Evolutionary conservation across 2,888 invertebrate species (phyloP).

Genomic region (Buathra laborator): DNA sequence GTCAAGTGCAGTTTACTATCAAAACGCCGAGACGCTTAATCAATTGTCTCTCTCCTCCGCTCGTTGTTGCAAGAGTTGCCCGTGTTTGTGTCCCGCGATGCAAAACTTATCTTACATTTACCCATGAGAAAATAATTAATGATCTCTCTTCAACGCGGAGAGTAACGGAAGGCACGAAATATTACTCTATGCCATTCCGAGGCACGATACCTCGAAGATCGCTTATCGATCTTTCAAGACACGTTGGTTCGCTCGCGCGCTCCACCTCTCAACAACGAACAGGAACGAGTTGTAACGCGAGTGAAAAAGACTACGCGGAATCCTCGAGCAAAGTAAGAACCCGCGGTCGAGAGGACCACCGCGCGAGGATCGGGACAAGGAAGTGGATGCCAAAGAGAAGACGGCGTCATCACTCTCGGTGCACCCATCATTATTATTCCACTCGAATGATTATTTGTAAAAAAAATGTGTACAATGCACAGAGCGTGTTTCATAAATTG

Average conservation of each 20-base stretch:
- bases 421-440: neutral
- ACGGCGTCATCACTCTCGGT: neutral
- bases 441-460: neutral
- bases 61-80: slow-evolving; percentile 49
- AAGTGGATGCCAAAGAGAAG: neutral
- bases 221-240: slow-evolving; percentile 63
- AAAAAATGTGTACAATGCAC: neutral
- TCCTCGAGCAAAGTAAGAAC: slow-evolving; percentile 30
- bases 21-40: too few species aligned
- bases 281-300: slow-evolving; percentile 39
- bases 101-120: slow-evolving; percentile 49
- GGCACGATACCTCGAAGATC: slow-evolving; percentile 59
- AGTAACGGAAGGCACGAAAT: slow-evolving; percentile 62
- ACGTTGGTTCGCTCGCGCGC: slow-evolving; percentile 41
- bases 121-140: slow-evolving; percentile 57
- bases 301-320: slow-evolving; percentile 20
- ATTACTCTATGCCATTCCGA: slow-evolving; percentile 60
- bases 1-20: slow-evolving; percentile 28
- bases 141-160: slow-evolving; percentile 42
- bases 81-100: slow-evolving; percentile 46
- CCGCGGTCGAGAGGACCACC: neutral
- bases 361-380: slow-evolving; percentile 27
- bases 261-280: slow-evolving; percentile 24
- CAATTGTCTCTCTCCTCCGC: neutral
- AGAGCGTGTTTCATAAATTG: neutral